Percentiles rank a stretch among this genome's conserved stretches.
Conservation (phyloP, 2,113 vertebrate genomes). For the Leucosticte australis region DNA sequence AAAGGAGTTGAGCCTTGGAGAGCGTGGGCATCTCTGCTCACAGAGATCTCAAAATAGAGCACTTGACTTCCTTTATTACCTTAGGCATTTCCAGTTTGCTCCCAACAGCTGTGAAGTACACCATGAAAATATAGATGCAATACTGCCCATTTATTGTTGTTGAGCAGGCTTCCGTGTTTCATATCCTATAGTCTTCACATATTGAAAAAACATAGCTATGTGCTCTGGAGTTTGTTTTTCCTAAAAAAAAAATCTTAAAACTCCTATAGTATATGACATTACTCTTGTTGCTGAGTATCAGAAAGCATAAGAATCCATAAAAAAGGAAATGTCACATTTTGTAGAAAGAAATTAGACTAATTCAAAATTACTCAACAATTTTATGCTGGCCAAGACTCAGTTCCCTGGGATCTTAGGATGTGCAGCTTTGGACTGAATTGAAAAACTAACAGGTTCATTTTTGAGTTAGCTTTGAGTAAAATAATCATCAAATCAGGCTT, state of each 20-base stretch:
- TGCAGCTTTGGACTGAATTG: not conserved
- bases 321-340: not conserved
- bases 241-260: not conserved
- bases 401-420: not conserved
- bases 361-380: not conserved
- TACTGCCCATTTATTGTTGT: not conserved
- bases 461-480: not conserved
- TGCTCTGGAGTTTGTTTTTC: not conserved
- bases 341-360: not conserved
- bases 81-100: not conserved
- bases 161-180: not conserved
- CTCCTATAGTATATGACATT: not conserved
- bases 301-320: not conserved
- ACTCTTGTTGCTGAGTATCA: not conserved
- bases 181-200: not conserved
- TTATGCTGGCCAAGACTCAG: not conserved
- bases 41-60: not conserved
- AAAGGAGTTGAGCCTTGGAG: not conserved
- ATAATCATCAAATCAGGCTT: not conserved
- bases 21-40: not conserved
- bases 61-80: not conserved
- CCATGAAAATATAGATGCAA: not conserved
- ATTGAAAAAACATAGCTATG: not conserved
- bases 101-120: not conserved
- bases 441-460: not conserved